Evolutionary conservation across 2,113 vertebrate species (phyloP).

Genomic region (Diadophis punctatus): DNA sequence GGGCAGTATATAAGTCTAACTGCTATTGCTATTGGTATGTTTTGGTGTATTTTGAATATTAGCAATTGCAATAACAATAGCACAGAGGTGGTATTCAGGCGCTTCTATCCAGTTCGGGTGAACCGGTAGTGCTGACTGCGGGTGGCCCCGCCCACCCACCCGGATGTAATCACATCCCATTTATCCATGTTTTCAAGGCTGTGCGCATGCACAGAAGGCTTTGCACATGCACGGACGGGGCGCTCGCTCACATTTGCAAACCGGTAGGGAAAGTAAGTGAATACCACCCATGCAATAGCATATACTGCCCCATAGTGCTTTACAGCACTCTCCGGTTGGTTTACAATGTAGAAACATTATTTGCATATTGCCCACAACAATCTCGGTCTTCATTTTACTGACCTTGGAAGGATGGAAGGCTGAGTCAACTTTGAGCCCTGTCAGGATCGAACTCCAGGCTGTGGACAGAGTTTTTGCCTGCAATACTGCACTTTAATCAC

Average conservation of each 20-base stretch:
- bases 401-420: neutral
- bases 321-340: neutral
- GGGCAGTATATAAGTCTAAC: neutral
- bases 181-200: no score
- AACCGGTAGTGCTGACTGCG: no score
- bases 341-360: neutral
- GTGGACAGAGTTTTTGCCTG: neutral
- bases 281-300: no score
- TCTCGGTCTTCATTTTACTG: neutral
- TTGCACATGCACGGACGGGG: no score
- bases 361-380: neutral
- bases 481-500: neutral
- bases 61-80: neutral
- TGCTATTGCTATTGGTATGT: neutral
- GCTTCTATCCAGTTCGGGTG: no score
- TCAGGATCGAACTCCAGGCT: neutral
- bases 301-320: neutral
- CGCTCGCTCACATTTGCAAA: no score
- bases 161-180: no score
- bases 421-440: neutral
- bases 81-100: neutral
- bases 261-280: no score
- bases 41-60: neutral
- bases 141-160: no score
- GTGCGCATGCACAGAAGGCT: no score